Evolutionary conservation across 2,888 invertebrate species (phyloP).

Genomic region (Biston stratarius): DNA sequence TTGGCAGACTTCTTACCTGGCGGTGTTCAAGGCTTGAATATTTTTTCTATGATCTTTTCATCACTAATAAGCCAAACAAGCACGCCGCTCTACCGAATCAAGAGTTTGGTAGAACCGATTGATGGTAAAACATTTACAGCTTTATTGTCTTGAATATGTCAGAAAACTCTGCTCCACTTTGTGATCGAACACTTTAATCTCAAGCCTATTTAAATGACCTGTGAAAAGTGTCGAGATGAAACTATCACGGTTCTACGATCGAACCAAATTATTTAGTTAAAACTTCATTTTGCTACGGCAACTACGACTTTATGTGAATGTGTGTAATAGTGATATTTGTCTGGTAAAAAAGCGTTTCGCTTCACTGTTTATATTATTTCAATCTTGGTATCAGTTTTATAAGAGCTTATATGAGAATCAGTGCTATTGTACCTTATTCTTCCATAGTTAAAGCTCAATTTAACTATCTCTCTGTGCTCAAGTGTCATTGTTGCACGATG

Average conservation of each 20-base stretch:
- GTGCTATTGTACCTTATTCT: neutral
- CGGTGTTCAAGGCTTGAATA: no score
- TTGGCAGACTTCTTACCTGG: no score
- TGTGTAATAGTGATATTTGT: neutral
- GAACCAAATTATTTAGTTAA: neutral
- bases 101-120: no score
- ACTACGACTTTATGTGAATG: neutral
- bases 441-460: slow-evolving; percentile 28
- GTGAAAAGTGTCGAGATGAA: neutral
- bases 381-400: neutral
- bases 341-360: neutral
- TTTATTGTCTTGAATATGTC: neutral
- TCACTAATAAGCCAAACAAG: no score
- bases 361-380: neutral
- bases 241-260: neutral
- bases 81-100: no score
- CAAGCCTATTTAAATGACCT: neutral
- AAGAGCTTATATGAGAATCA: neutral
- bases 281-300: neutral
- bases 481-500: slow-evolving; percentile 29
- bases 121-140: no score
- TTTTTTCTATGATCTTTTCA: no score
- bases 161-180: neutral
- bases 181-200: neutral
- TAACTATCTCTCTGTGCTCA: slow-evolving; percentile 22